Base-by-base conservation (phyloP, 2,113 vertebrate genomes). In the Pycnonotus jocosus region DNA sequence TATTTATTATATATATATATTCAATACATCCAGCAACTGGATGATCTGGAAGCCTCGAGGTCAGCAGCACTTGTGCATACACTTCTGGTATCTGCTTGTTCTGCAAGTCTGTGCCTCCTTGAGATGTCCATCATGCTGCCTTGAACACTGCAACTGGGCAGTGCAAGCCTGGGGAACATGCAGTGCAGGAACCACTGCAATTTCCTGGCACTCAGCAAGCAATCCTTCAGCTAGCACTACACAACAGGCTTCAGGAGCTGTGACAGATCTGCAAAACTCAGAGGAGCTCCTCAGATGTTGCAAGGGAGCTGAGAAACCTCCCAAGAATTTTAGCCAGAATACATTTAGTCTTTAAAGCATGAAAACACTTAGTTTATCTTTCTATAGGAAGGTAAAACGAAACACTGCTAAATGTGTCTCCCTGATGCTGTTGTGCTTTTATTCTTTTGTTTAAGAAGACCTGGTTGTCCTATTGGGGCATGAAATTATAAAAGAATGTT, bases 151-250 rank as follows among this genome's bases (percentile, higher is more conserved):
- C 4, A 54, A 40, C 22, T 3, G 20, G 33, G 40, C 30, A 28
- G 21, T 12, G 48, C 12, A 42, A 91, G 33, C 38, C 30, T 3
- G 15, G 33, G 38, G 31, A 72, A 44, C 4, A 12, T 0, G 0
- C 15, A 28, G 38, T 9, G 30, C 24, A 77, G 53, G 37, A 80
- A 37, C 15, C 10, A 14, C 25, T 35, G 31, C 51, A 9, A 31
- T 74, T n/a, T 70, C 42, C 57, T 42, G 47, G 50, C 58, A 47
- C 23, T n/a, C 33, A 53, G 22, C 45, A 78, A 53, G 22, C 45
- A 78, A 15, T 47, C 38, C 54, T 79, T 37, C 38, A 22, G 27
- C 16, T 3, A 37, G 37, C 6, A 37, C 62, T 12, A 11, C 57
- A 62, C 16, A 66, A 37, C 0, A 37, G 40, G 30, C 19, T 12